Evolutionary conservation across 2,113 vertebrate species (phyloP).

Genomic region (Maccullochella peelii): DNA sequence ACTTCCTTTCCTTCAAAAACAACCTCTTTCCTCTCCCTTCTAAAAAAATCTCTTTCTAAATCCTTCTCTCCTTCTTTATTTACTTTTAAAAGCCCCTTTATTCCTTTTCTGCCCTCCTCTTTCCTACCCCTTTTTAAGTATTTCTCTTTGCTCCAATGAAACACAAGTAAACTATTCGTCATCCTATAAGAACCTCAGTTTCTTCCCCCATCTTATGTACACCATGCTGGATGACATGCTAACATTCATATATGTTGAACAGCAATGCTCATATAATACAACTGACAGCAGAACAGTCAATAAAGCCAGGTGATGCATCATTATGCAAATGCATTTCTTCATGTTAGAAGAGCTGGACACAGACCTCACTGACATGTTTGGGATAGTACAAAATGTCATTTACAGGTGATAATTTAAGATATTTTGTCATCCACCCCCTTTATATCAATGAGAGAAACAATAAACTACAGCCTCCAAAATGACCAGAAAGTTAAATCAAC

Average conservation of each 20-base stretch:
- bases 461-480: neutral
- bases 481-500: neutral
- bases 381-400: neutral
- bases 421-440: neutral
- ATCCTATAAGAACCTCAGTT: neutral
- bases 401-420: neutral
- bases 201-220: neutral
- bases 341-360: neutral
- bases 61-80: neutral
- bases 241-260: constrained; percentile 10
- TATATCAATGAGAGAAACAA: neutral
- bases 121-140: neutral
- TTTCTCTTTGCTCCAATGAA: neutral
- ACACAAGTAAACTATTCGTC: neutral
- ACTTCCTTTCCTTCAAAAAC: neutral
- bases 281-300: constrained; percentile 1
- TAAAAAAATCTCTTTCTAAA: too few species aligned
- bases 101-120: neutral
- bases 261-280: neutral
- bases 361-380: constrained; percentile 6
- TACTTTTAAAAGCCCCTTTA: neutral
- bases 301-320: constrained; percentile 15
- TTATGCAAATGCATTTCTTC: constrained; percentile 10
- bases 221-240: neutral
- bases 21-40: neutral